Evolutionary conservation across 1,140 invertebrate species (phyloP), one percentile per base, ranked within the genome.

Genomic region (Drosophila athabasca): DNA sequence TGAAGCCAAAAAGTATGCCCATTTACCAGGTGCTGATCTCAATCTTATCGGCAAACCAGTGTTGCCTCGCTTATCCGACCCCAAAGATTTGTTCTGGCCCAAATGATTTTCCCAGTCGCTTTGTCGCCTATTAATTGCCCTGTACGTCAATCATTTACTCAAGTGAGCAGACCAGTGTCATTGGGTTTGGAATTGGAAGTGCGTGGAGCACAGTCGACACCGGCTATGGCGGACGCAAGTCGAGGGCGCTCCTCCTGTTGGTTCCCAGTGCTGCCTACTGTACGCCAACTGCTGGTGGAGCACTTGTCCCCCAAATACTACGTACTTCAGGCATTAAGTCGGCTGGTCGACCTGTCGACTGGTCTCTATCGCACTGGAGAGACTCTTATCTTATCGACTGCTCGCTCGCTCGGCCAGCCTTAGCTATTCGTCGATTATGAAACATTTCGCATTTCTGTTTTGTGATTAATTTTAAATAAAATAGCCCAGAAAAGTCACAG

Each of bases 391-490:
- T 79, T 79, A 79, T 79, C 77, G 67, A 29, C 1, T 41, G 62
- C n/a, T 44, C 51, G 2, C 58, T 6, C 35, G 31, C 53, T 35
- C 13, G 26, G 44, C 22, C 9, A 29, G 22, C 22, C 2, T 2
- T 24, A 24, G 22, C 22, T 24, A 4, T 24, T 26, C 24, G 29
- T 31, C 58, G 76, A 79, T 81, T 82, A 62, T 81, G 73, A 82
- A 81, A 81, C 78, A 65, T 64, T 76, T 82, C 73, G 62, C 73
- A 66, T 51, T 80, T 70, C 62, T 64, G 55, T 59, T 35, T 26
- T 41, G 55, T 79, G 76, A 79, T 79, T 79, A 79, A 72, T 69
- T 79, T 69, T 72, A 49, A 68, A 39, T 55, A 62, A 70, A 79
- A 54, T 58, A 61, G 35, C 43, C 17, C 43, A 13, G 11, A 13